A percentile compares a stretch with the other conserved stretches of the same genome.
Evolutionary conservation across 1,140 invertebrate genomes (phyloP).

Genomic region (Drosophila punjabiensis): DNA sequence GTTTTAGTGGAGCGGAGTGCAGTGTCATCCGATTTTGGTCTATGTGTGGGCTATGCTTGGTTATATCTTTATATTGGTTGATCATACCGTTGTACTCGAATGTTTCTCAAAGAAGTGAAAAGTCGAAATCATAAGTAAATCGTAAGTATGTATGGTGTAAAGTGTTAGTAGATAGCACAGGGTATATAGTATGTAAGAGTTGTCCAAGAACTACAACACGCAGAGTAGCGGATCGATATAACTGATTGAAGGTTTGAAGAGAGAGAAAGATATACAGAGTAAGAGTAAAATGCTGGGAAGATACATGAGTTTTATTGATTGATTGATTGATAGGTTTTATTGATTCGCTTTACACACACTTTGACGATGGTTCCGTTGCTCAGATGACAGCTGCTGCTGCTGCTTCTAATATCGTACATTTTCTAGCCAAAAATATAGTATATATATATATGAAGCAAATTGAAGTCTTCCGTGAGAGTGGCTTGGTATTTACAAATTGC

Average conservation of each 20-base stretch:
- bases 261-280: constrained; percentile 49
- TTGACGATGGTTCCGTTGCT: constrained; percentile 27
- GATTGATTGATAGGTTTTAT: constrained; percentile 25
- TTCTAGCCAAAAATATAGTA: constrained; percentile 48
- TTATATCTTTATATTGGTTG: constrained; percentile 49
- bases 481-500: constrained; percentile 58
- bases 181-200: constrained; percentile 21
- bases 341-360: constrained; percentile 63
- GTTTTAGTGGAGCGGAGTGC: constrained; percentile 18
- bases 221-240: constrained; percentile 49
- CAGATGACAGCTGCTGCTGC: constrained; percentile 24
- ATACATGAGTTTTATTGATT: constrained; percentile 52
- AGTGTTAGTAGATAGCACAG: constrained; percentile 3
- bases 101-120: constrained; percentile 37
- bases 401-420: constrained; percentile 44
- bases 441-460: constrained; percentile 33
- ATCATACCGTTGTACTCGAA: constrained; percentile 38
- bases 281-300: constrained; percentile 57
- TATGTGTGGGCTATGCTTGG: constrained; percentile 25
- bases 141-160: constrained; percentile 4
- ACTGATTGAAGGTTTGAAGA: constrained; percentile 58
- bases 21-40: constrained; percentile 26
- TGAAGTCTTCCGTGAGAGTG: constrained; percentile 48
- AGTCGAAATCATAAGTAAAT: constrained; percentile 32
- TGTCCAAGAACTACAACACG: constrained; percentile 72